phyloP scores from a whole-genome alignment of 2,888 invertebrate species.

The Acrobeloides nanus region DNA sequence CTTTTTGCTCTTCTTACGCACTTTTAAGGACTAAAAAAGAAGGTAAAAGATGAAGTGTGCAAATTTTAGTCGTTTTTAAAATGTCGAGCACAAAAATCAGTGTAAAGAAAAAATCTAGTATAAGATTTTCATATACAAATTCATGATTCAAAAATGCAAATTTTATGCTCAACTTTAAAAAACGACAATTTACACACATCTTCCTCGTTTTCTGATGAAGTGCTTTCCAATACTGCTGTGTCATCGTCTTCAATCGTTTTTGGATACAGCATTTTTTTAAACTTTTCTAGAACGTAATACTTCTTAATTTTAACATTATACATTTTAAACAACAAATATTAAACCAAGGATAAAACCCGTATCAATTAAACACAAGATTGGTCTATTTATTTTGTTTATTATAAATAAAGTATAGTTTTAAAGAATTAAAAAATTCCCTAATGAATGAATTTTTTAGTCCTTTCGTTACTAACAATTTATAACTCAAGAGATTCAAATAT shows the following conservation, averaged over 20 bases:
- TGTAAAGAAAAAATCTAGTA: neutral
- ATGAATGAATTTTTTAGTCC: too few species aligned
- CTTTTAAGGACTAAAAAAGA: conserved; percentile 8
- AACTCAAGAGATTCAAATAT: too few species aligned
- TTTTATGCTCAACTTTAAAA: too few species aligned
- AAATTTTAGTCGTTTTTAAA: neutral
- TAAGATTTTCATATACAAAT: neutral
- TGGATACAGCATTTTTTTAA: conserved; percentile 20
- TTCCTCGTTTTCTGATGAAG: conserved; percentile 17
- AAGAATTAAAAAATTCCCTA: too few species aligned
- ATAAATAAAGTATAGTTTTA: too few species aligned
- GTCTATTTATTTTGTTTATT: too few species aligned
- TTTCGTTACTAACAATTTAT: too few species aligned
- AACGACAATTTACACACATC: conserved; percentile 9
- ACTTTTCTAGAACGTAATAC: too few species aligned
- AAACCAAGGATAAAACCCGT: too few species aligned
- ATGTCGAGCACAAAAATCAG: neutral
- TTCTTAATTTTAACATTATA: too few species aligned
- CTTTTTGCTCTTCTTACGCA: conserved; percentile 5
- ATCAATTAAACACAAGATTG: too few species aligned
- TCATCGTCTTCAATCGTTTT: conserved; percentile 18
- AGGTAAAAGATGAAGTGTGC: neutral
- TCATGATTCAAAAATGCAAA: neutral
- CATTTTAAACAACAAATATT: too few species aligned
- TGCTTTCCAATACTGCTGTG: conserved; percentile 5